phyloP scores from a whole-genome alignment of 1,140 invertebrate genomes.

The Drosophila ficusphila region DNA sequence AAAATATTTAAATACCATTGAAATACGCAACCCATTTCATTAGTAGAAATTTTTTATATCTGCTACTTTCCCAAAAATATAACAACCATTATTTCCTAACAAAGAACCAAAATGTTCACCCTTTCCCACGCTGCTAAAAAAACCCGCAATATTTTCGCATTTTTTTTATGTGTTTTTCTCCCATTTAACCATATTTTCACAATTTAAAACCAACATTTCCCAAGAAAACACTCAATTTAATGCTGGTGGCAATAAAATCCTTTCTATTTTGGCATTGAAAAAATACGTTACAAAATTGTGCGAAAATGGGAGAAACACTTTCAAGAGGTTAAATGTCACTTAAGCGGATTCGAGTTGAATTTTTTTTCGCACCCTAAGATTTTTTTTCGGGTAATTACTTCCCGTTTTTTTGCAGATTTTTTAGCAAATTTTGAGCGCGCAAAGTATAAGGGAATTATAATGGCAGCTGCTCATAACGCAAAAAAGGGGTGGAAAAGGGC shows the following conservation, averaged over 20 bases:
- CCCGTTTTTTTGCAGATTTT: constrained; percentile 40
- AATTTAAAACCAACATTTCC: constrained; percentile 54
- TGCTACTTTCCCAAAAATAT: neutral
- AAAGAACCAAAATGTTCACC: neutral
- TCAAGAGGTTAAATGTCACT: constrained; percentile 78
- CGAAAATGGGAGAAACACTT: constrained; percentile 21
- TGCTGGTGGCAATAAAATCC: constrained; percentile 63
- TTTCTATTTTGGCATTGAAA: constrained; percentile 10
- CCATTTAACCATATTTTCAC: constrained; percentile 25
- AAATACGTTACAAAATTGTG: constrained; percentile 66
- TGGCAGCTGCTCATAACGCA: constrained; percentile 57
- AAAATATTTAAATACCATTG: too few relatives aligned
- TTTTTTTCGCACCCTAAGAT: constrained; percentile 23
- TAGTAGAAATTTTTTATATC: neutral
- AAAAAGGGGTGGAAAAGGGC: constrained; percentile 69
- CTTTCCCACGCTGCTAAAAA: constrained; percentile 12
- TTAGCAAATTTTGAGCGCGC: constrained; percentile 58
- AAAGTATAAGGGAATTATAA: constrained; percentile 23
- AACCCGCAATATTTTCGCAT: constrained; percentile 41
- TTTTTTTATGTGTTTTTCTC: constrained; percentile 37
- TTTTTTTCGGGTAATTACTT: constrained; percentile 61
- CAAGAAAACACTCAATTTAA: constrained; percentile 43
- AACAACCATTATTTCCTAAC: too few relatives aligned
- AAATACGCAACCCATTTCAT: too few relatives aligned
- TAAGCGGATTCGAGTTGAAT: constrained; percentile 57